phyloP scores from a whole-genome alignment of 2,888 invertebrate species.

The Andrena bicolor region DNA sequence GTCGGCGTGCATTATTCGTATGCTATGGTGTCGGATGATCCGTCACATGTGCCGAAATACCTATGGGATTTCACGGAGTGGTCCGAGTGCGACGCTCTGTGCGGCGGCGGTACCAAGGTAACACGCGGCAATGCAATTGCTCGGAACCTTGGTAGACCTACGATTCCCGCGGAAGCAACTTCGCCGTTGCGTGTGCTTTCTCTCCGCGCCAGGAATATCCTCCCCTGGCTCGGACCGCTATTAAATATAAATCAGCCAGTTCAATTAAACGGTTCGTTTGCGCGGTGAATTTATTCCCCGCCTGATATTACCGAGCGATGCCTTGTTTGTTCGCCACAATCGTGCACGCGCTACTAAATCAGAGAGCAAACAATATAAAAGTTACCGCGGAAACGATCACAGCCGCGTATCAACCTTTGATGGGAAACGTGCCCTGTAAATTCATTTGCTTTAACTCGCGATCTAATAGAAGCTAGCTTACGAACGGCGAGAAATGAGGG shows the following conservation, averaged over 20 bases:
- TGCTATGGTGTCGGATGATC: conserved; percentile 87
- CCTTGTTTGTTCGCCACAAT: background rate
- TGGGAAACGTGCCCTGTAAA: too few species aligned
- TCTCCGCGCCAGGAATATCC: background rate
- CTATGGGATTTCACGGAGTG: conserved; percentile 92
- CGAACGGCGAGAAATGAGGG: background rate
- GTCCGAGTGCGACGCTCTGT: conserved; percentile 91
- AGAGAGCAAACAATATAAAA: background rate
- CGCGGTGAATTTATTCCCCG: background rate
- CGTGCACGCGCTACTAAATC: background rate
- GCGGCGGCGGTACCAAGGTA: conserved; percentile 91
- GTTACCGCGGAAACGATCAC: background rate
- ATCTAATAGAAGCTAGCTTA: background rate
- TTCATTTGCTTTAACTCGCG: too few species aligned
- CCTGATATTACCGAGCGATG: background rate
- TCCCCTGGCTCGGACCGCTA: background rate
- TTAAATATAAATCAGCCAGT: background rate
- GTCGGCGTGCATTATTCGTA: conserved; percentile 93
- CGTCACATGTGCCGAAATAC: conserved; percentile 87
- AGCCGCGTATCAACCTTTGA: too few species aligned
- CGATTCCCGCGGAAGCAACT: background rate
- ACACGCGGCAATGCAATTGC: conserved; percentile 4
- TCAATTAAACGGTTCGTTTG: background rate
- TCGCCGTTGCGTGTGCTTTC: background rate
- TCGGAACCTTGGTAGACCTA: too few species aligned